Evolutionary conservation across 2,888 invertebrate genomes (phyloP), one percentile per base, ranked within the genome.

Genomic region (Sericinus montela): DNA sequence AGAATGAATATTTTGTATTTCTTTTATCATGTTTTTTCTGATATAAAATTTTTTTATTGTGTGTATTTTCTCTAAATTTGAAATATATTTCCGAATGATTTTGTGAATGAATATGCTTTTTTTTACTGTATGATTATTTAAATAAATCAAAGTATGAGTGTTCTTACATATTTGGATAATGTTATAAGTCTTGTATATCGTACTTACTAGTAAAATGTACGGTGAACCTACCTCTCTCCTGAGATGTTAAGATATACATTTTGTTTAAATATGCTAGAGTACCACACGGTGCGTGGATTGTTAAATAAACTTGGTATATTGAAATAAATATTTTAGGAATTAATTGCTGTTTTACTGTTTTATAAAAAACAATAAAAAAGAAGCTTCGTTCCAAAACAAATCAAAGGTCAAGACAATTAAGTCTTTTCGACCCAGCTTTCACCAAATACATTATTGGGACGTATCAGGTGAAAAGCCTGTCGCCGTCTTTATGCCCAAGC

Each of bases 231-330:
- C 67, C 71, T 75, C 65, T 67, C 64, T 63, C 65, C 58, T 61
- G 39, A 39, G 60, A 67, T 64, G 58, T 65, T 62, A 62, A 59
- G 57, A 57, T 57, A 63, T 59, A 57, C 54, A 62, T 56, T 67
- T 65, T 66, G 65, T 73, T 70, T 70, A 65, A 62, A 69, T 65
- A 64, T 65, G 64, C 67, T 67, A 55, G 67, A 69, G 68, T 75
- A 75, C 74, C 75, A 66, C 66, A 72, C 55, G 72, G 73, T 80
- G 68, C 72, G 66, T 75, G 78, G 76, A 77, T 79, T 79, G 76
- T 82, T 80, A 74, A 63, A 75, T 64, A 58, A 69, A 72, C 72
- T 72, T 72, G 65, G 63, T 73, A 67, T 75, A 75, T 63, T 74
- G 59, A 79, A 80, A 46, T 39, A 46, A 46, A 40, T 15, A 25